These are phyloP conservation scores for Octopus sinensis DNA, from an alignment of 1,140 invertebrate genomes.

Conservation along the genomic window DNA sequence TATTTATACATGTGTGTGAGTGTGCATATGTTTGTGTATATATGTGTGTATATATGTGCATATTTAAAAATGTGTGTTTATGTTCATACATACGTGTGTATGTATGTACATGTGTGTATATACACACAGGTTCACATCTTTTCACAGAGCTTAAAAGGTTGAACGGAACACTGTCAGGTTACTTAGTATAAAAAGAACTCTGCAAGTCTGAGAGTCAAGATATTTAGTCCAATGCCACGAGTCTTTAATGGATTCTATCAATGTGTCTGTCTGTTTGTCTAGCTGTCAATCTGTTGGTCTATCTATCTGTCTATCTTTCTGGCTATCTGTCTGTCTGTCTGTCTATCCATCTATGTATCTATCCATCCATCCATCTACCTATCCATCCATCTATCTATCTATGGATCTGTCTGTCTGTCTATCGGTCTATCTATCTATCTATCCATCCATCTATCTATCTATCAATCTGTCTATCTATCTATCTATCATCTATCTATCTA, in stretches of 20 bases:
- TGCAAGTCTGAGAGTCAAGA: neutral
- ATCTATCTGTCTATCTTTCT: neutral
- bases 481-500: neutral
- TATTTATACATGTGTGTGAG: neutral
- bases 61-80: neutral
- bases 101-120: neutral
- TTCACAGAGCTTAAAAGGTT: neutral
- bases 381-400: conserved; percentile 8
- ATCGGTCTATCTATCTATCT: neutral
- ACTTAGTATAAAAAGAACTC: neutral
- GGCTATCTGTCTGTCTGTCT: neutral
- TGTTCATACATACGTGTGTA: neutral
- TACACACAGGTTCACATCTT: too few species aligned
- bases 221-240: neutral
- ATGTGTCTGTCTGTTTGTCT: neutral
- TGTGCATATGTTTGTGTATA: neutral
- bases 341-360: conserved; percentile 4
- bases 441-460: neutral
- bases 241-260: neutral
- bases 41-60: neutral
- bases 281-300: neutral
- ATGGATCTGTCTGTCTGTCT: neutral
- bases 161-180: neutral
- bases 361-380: neutral
- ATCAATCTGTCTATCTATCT: neutral